Evolutionary conservation across 2,113 vertebrate species (phyloP).

Genomic region (Sigmodon hispidus): DNA sequence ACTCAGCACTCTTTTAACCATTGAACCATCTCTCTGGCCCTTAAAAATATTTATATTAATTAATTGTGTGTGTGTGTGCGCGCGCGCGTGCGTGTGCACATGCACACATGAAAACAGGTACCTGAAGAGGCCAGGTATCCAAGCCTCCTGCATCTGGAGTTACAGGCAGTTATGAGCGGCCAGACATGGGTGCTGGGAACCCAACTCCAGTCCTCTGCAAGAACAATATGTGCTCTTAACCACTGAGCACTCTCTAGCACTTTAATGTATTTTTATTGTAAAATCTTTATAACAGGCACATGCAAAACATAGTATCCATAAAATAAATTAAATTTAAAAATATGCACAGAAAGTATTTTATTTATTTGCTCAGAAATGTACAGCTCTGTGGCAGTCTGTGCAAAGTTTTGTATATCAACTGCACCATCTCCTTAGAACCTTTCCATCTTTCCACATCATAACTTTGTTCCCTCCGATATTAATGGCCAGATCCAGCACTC

Average conservation of each 20-base stretch:
- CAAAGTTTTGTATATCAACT: background rate
- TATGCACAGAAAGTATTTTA: background rate
- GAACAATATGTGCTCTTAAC: background rate
- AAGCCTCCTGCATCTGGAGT: background rate
- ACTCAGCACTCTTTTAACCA: background rate
- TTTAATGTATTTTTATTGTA: background rate
- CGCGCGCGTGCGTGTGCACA: background rate
- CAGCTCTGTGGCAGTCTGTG: background rate
- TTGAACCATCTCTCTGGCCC: background rate
- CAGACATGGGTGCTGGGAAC: background rate
- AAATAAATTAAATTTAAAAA: background rate
- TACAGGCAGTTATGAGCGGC: background rate
- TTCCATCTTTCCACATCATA: background rate
- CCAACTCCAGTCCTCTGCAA: background rate
- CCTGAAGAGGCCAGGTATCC: background rate
- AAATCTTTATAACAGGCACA: background rate
- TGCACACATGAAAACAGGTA: rapidly evolving
- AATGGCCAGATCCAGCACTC: background rate
- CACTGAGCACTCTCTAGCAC: background rate
- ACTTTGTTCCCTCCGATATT: background rate
- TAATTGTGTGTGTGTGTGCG: background rate
- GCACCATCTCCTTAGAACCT: background rate
- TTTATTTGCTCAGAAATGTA: background rate
- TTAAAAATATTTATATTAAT: background rate
- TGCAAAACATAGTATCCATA: background rate